Base-by-base conservation (phyloP, 2,113 vertebrate species). In the Indicator indicator region DNA sequence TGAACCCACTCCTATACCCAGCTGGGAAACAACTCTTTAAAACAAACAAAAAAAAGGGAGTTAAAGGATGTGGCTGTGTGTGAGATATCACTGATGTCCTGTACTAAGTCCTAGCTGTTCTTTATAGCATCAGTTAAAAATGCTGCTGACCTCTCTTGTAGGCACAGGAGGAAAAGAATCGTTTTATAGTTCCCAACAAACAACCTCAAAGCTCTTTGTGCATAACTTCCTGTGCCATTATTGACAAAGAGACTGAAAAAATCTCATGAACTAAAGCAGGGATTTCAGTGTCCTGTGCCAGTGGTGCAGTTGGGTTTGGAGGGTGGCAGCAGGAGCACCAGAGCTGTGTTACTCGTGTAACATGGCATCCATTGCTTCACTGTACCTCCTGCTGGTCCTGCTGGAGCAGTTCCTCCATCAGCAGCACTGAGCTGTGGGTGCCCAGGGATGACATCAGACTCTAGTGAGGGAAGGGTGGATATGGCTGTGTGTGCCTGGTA, bases 401-500 rank as follows among this genome's bases (percentile, higher is more conserved):
- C 50, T 52, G 23, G 12, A 52, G 23, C 50, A 52, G 50, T 52
- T 24, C 23, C 16, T 7, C 14, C 8, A 16, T 2, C 55, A 6
- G 48, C 30, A 16, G 38, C 7, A 56, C 60, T 0, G 8, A 62
- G 30, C 27, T 42, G 4, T 24, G 76, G 14, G 3, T 13, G 42
- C 20, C 30, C n/a, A 0, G 0, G 17, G 38, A 71, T n/a, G 74
- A 6, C 23, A 9, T 8, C 60, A 46, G 20, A 0, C 2, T 3
- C 59, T 7, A 0, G 2, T 0, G 3, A 58, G 42, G 54, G 44
- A 21, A 65, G 32, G 65, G 58, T 3, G 55, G 40, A 7, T 1
- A 2, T 0, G 3, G 4, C 50, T 0, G 2, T 9, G 33, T 1
- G 5, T 7, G 20, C 69, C 9, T 32, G 7, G 7, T 2, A 2